Evolutionary conservation across 2,113 vertebrate genomes (phyloP).

Genomic region (Fulica atra): DNA sequence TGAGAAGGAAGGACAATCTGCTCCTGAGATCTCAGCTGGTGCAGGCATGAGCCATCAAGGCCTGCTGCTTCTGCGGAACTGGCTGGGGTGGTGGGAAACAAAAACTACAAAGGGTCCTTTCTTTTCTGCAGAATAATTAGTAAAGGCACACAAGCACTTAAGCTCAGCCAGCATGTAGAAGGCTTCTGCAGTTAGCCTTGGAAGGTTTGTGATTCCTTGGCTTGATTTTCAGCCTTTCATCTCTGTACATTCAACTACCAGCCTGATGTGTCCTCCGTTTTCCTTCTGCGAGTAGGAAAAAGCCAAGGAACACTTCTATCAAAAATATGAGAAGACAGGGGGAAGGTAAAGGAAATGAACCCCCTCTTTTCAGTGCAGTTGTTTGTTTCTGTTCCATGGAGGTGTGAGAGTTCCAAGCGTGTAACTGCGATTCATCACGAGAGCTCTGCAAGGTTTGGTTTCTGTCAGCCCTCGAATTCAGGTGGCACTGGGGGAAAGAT

Average conservation of each 20-base stretch:
- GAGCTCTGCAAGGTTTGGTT: not conserved
- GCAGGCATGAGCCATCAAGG: fast-evolving
- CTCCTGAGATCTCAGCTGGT: not conserved
- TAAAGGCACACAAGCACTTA: not conserved
- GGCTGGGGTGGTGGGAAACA: not conserved
- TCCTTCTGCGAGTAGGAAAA: not conserved
- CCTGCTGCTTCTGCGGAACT: not conserved
- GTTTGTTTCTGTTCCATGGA: not conserved
- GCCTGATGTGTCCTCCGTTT: not conserved
- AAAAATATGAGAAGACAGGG: not conserved
- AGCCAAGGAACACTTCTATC: not conserved
- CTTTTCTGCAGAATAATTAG: not conserved
- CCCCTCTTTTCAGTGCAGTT: not conserved
- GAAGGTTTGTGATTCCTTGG: not conserved
- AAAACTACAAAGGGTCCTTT: not conserved
- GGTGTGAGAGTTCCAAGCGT: not conserved
- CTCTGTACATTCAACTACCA: not conserved
- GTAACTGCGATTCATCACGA: not conserved
- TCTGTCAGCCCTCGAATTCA: not conserved
- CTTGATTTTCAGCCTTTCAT: not conserved
- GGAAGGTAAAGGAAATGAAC: not conserved
- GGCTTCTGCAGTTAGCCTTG: not conserved
- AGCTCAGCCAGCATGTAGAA: not conserved
- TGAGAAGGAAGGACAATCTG: not conserved
- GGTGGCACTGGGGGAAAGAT: not conserved